phyloP scores from a whole-genome alignment of 2,797 vertebrate genomes.

The Uromys caudimaculatus region DNA sequence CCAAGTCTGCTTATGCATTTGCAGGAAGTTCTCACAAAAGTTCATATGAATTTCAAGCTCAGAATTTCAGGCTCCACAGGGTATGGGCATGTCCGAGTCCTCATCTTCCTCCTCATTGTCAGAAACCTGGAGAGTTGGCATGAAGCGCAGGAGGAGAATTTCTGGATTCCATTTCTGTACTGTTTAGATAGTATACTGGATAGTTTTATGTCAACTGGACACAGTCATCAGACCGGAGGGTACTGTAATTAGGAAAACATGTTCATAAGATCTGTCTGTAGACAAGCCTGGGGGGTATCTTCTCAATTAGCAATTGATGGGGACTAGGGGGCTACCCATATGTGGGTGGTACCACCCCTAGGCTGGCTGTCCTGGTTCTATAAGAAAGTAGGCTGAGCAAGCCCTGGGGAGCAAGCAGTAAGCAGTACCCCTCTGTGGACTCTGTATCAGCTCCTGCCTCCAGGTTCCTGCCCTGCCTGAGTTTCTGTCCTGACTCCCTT shows the following conservation, averaged over 20 bases:
- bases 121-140: neutral
- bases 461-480: neutral
- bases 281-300: neutral
- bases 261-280: too few relatives aligned
- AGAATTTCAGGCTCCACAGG: neutral
- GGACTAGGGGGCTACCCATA: neutral
- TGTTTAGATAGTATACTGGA: neutral
- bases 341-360: neutral
- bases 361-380: neutral
- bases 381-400: neutral
- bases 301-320: neutral
- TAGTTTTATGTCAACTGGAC: neutral
- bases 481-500: neutral
- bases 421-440: neutral
- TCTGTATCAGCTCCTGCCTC: neutral
- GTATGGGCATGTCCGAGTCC: neutral
- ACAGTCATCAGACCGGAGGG: neutral
- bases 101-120: neutral
- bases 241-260: neutral
- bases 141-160: neutral
- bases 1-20: neutral
- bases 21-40: neutral
- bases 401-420: neutral
- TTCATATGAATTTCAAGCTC: neutral
- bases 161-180: neutral